These are phyloP conservation scores for Xylocopa sonorina DNA, from an alignment of 1,140 invertebrate species.

Conservation along the genomic window DNA sequence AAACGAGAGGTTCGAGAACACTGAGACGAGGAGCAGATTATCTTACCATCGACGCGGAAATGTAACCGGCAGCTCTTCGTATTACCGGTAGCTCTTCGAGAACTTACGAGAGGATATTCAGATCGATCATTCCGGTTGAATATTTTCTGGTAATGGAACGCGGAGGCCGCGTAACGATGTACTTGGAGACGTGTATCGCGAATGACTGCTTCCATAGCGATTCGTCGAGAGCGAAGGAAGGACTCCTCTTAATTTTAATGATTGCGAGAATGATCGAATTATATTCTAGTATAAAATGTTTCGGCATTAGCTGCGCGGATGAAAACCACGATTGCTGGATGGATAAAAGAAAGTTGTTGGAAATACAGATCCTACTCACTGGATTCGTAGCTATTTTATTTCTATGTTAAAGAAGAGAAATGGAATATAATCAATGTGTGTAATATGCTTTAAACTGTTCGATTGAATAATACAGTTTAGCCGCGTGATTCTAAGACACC, in stretches of 20 bases:
- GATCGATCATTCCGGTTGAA: slow-evolving; percentile 46
- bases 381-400: no score
- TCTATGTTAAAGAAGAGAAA: no score
- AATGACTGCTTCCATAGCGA: not conserved
- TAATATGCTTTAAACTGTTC: no score
- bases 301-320: not conserved
- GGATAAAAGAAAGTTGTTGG: not conserved
- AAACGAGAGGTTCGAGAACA: slow-evolving; percentile 16
- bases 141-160: slow-evolving; percentile 51
- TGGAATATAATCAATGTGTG: no score
- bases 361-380: no score
- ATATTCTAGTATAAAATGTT: not conserved
- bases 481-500: not conserved
- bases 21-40: slow-evolving; percentile 1
- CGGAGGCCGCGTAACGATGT: slow-evolving; percentile 36
- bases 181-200: slow-evolving; percentile 1
- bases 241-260: not conserved
- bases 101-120: slow-evolving; percentile 44
- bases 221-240: not conserved
- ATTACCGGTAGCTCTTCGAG: slow-evolving; percentile 21
- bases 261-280: not conserved
- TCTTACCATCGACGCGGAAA: slow-evolving; percentile 26
- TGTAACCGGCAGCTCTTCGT: slow-evolving; percentile 19
- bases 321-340: not conserved
- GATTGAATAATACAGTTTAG: not conserved